These are phyloP conservation scores for Acarapis woodi DNA, from an alignment of 1,140 invertebrate species.

Conservation along the genomic window DNA sequence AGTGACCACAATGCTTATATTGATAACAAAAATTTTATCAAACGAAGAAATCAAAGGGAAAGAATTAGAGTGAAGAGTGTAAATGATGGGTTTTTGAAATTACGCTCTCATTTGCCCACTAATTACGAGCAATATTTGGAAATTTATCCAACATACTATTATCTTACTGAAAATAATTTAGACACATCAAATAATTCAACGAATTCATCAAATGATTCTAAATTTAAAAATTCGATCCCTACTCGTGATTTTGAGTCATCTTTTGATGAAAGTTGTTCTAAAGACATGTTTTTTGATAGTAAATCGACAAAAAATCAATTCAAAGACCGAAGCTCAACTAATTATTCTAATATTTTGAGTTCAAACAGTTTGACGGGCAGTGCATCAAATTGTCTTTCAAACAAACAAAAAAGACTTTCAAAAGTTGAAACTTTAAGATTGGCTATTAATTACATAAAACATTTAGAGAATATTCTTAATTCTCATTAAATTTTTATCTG, in stretches of 20 bases:
- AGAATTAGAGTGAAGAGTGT: constrained; percentile 36
- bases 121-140: constrained; percentile 9
- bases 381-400: background rate
- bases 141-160: background rate
- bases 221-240: too few relatives aligned
- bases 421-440: constrained; percentile 21
- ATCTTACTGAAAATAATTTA: too few relatives aligned
- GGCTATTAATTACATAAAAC: constrained; percentile 21
- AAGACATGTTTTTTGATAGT: too few relatives aligned
- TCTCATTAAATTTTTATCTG: too few relatives aligned
- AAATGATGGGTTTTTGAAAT: constrained; percentile 43
- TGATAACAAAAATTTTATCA: constrained; percentile 12
- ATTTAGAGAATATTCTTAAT: constrained; percentile 17
- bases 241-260: background rate
- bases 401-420: constrained; percentile 20
- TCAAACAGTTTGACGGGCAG: too few relatives aligned
- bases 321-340: too few relatives aligned
- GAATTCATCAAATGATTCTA: too few relatives aligned
- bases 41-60: constrained; percentile 20
- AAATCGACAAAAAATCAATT: too few relatives aligned
- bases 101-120: constrained; percentile 36
- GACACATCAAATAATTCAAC: too few relatives aligned
- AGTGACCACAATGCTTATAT: background rate
- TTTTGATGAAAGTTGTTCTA: too few relatives aligned
- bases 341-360: too few relatives aligned